A percentile compares a stretch with the other conserved stretches of the same genome.
Conservation (phyloP, 2,797 vertebrate species). For the Rhinophrynus dorsalis region DNA sequence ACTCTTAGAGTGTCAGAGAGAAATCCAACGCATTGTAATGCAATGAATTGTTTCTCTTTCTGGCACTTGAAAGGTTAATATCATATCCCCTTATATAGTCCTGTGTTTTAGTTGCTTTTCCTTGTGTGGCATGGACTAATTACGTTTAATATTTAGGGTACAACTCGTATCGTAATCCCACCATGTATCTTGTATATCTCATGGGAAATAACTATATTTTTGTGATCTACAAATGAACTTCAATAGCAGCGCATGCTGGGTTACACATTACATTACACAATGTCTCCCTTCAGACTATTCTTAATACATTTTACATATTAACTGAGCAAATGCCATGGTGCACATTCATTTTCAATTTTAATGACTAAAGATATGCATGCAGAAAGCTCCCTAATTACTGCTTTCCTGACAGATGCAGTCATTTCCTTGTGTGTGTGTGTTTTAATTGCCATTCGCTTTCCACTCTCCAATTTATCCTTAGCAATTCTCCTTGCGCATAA, state of each 20-base stretch:
- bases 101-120: too few species aligned
- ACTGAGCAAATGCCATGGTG: constrained; percentile 52
- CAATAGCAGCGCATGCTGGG: constrained; percentile 25
- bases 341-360: constrained; percentile 64
- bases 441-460: constrained; percentile 74
- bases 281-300: constrained; percentile 43
- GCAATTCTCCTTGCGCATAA: constrained; percentile 72
- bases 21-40: too few species aligned
- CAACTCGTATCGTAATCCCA: constrained; percentile 32
- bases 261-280: constrained; percentile 19
- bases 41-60: too few species aligned
- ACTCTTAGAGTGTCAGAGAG: too few species aligned
- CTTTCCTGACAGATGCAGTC: constrained; percentile 71
- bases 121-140: too few species aligned
- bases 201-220: constrained; percentile 46
- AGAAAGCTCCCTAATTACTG: constrained; percentile 76
- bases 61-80: too few species aligned
- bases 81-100: too few species aligned
- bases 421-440: constrained; percentile 64
- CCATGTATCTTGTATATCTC: constrained; percentile 33
- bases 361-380: constrained; percentile 69
- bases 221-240: constrained; percentile 46
- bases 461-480: constrained; percentile 76
- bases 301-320: constrained; percentile 48
- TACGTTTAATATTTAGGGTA: constrained; percentile 31